Conservation (phyloP, 2,888 invertebrate genomes). For the Trachelus troglodyta region DNA sequence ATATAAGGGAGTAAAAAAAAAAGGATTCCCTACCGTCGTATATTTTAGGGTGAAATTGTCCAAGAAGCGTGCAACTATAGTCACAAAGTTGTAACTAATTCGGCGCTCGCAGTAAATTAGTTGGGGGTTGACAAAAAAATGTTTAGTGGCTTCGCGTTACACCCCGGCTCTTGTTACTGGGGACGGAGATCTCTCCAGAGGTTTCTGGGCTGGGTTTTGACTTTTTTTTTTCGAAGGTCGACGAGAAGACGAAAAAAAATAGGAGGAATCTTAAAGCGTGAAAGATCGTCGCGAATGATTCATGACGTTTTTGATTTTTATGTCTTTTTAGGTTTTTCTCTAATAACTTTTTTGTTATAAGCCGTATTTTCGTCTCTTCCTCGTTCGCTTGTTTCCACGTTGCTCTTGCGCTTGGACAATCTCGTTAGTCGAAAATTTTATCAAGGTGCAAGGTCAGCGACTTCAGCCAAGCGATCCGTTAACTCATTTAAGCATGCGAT, state of each 20-base stretch:
- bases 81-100: constrained; percentile 30
- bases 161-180: background rate
- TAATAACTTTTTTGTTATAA: background rate
- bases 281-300: background rate
- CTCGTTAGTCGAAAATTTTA: constrained; percentile 11
- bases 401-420: background rate
- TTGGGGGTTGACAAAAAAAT: constrained; percentile 9
- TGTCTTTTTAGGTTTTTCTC: background rate
- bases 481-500: constrained; percentile 22
- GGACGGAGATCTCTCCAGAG: background rate
- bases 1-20: constrained; percentile 14
- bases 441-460: constrained; percentile 26
- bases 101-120: constrained; percentile 23
- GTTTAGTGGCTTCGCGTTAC: constrained; percentile 32
- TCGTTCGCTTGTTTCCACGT: background rate
- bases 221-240: background rate
- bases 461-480: constrained; percentile 16
- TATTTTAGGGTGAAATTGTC: constrained; percentile 3
- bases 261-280: background rate
- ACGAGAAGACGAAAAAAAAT: background rate
- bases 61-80: constrained; percentile 12
- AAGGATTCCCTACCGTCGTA: constrained; percentile 23
- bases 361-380: background rate
- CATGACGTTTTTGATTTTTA: background rate
- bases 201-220: background rate